A percentile compares a stretch with the other conserved stretches of the same genome.
Evolutionary conservation across 2,797 vertebrate genomes (phyloP).

Genomic region (Graptemys geographica): DNA sequence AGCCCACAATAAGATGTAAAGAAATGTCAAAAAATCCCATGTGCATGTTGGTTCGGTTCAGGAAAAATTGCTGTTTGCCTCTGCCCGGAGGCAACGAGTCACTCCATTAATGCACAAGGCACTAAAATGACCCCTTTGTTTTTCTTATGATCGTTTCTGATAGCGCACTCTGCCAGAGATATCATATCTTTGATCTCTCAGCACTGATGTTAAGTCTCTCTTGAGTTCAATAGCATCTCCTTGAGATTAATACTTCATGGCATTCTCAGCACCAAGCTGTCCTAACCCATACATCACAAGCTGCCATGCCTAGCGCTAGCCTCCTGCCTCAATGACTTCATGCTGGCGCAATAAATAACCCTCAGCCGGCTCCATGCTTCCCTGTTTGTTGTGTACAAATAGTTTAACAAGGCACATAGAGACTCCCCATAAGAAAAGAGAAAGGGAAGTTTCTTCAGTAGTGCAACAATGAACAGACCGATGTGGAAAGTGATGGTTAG

Average conservation of each 20-base stretch:
- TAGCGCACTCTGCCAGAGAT: slow-evolving; percentile 70
- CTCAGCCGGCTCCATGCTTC: slow-evolving; percentile 3
- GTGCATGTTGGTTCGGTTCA: not conserved
- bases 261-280: slow-evolving; percentile 83
- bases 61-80: slow-evolving; percentile 34
- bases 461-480: not conserved
- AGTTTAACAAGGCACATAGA: not conserved
- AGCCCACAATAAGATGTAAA: slow-evolving; percentile 38
- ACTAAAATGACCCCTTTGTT: slow-evolving; percentile 76
- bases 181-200: slow-evolving; percentile 82
- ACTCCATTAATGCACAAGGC: slow-evolving; percentile 59
- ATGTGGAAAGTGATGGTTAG: not conserved
- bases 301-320: slow-evolving; percentile 81
- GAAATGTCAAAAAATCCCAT: slow-evolving; percentile 46
- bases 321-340: slow-evolving; percentile 79
- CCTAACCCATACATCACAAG: slow-evolving; percentile 87
- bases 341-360: slow-evolving; percentile 60
- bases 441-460: not conserved
- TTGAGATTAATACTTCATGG: slow-evolving; percentile 86
- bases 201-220: slow-evolving; percentile 77
- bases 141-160: slow-evolving; percentile 74
- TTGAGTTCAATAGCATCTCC: slow-evolving; percentile 77
- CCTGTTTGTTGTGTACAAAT: fast-evolving
- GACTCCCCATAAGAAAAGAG: fast-evolving
- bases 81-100: slow-evolving; percentile 55